A percentile compares a stretch with the other conserved stretches of the same genome.
phyloP scores from a whole-genome alignment of 2,797 vertebrate genomes.

The Bucorvus abyssinicus region DNA sequence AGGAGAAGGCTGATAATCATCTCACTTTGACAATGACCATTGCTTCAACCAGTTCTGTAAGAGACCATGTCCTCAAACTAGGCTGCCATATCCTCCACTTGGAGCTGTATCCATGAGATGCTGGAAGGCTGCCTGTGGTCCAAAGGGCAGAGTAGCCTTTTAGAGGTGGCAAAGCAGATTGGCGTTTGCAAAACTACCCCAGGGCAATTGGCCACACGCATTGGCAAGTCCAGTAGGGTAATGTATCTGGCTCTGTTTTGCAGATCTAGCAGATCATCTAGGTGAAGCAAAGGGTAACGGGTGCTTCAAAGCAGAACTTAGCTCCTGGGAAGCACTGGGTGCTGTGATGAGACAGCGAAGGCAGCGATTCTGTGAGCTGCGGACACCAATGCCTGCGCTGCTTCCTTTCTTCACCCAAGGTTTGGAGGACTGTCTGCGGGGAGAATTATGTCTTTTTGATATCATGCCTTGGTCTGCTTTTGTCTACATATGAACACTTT shows the following conservation, averaged over 20 bases:
- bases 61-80: background rate
- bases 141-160: background rate
- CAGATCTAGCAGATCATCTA: background rate
- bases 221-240: background rate
- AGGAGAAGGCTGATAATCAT: background rate
- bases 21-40: background rate
- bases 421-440: background rate
- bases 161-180: background rate
- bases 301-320: background rate
- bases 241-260: background rate
- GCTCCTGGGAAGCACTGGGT: accelerated
- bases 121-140: background rate
- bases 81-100: background rate
- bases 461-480: background rate
- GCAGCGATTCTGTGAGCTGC: background rate
- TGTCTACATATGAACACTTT: background rate
- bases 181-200: background rate
- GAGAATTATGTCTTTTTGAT: background rate
- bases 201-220: accelerated
- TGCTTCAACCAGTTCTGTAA: background rate
- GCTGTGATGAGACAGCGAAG: background rate
- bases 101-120: background rate
- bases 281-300: background rate
- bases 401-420: background rate
- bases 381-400: background rate